phyloP scores from a whole-genome alignment of 2,797 vertebrate genomes.

The Champsocephalus esox region DNA sequence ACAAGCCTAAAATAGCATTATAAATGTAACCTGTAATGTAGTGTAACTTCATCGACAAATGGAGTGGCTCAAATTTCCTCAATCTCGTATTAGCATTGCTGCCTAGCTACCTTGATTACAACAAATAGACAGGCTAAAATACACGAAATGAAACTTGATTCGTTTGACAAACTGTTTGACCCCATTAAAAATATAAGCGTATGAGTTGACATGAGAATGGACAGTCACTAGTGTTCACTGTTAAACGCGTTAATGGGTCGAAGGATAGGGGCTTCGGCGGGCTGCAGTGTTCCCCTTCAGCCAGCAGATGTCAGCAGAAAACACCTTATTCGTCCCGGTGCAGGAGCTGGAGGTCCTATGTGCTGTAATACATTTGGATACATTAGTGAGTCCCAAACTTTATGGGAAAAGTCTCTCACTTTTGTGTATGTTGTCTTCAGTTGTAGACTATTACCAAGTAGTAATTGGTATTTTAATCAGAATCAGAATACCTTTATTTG shows the following conservation, averaged over 20 bases:
- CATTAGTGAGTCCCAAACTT: background rate
- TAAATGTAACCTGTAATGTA: background rate
- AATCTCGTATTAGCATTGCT: slow-evolving; percentile 46
- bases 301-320: slow-evolving; percentile 66
- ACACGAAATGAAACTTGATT: background rate
- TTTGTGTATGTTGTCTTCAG: background rate
- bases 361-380: background rate
- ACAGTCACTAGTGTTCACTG: background rate
- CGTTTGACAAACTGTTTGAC: background rate
- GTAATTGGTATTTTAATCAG: background rate
- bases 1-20: background rate
- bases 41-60: slow-evolving; percentile 24
- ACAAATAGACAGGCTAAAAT: background rate
- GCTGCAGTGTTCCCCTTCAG: slow-evolving; percentile 20
- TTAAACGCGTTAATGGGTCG: background rate
- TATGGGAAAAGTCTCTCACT: background rate
- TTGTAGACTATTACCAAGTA: background rate
- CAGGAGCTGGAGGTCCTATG: background rate
- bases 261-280: background rate
- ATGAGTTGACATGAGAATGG: accelerated
- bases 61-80: slow-evolving; percentile 53
- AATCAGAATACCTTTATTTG: too few species aligned
- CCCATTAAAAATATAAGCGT: too few species aligned
- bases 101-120: slow-evolving; percentile 26
- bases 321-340: background rate